Base-by-base conservation (phyloP, 23 tunicate genomes). In the Styela plicata region DNA sequence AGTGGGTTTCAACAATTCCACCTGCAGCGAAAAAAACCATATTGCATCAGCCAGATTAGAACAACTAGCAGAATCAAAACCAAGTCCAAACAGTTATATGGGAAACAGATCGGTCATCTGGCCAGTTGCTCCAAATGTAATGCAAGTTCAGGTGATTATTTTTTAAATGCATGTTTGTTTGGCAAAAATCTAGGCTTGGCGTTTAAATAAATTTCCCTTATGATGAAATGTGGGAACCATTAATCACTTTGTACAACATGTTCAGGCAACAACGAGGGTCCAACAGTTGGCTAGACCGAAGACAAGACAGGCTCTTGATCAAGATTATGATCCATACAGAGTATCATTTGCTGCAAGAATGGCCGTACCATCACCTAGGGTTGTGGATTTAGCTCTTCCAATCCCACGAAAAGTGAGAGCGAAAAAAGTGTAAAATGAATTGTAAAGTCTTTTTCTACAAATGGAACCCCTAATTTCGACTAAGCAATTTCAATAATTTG, bases 321-420 rank as follows among this genome's bases (percentile, higher is more conserved):
- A 91, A 74, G 97, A 87, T 74, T 87, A 91, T 74, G 97, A 91
- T 52, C 91, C 91, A 2, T 91, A 87, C 83, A 87, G 79, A 57
- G 97, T 91, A 16, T 87, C 97, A 18, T 83, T 73, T 33, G 97
- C 97, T 24, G 97, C 97, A 2, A 84, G 83, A 73, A 91, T 74
- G 85, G 91, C 97, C 22, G 78, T 80, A 17, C 85, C 97, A 22
- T 91, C 97, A 34, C 88, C 91, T 65, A 63, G 97, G 20, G 82
- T 91, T 63, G 82, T 57, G 5, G 97, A 91, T 57, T 73, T 91
- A 20, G 76, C 82, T 26, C 37, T 69, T 2, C 87, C 97, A 1
- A 86, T 91, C 28, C 89, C 97, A 36, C 69, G 97, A 53, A 91
- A 91, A 86, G 78, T 86, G 10, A 74, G 87, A 20, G 33, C 69